A percentile compares a stretch with the other conserved stretches of the same genome.
These are phyloP conservation scores for Aphidius colemani DNA, from an alignment of 2,888 invertebrate species.

Conservation along the genomic window DNA sequence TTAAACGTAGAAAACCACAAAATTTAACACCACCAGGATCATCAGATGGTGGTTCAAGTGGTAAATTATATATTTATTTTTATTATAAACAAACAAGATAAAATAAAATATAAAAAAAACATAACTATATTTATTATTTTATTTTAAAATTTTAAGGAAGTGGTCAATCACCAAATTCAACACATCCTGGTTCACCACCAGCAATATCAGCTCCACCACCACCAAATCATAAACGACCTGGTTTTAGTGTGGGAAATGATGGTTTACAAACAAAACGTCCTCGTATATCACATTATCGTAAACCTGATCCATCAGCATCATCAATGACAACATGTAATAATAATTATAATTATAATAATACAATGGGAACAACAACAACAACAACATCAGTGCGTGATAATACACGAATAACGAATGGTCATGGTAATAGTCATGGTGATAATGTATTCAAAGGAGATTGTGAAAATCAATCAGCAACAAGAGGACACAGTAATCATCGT, in stretches of 20 bases:
- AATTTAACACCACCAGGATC: constrained; percentile 88
- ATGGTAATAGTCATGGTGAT: constrained; percentile 1
- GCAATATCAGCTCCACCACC: constrained; percentile 58
- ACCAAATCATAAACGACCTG: constrained; percentile 67
- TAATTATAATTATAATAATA: constrained; percentile 8
- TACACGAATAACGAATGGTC: constrained; percentile 9
- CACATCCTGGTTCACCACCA: constrained; percentile 76
- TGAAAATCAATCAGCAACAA: background rate
- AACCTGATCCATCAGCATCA: constrained; percentile 60
- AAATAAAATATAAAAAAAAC: too few species aligned
- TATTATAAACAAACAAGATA: too few species aligned
- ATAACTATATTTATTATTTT: background rate
- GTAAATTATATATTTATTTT: constrained; percentile 34
- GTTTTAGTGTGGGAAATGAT: constrained; percentile 66
- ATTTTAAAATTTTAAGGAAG: constrained; percentile 59
- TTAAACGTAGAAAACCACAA: constrained; percentile 90
- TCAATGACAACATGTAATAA: constrained; percentile 39
- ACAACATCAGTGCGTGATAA: background rate
- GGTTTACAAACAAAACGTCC: constrained; percentile 74
- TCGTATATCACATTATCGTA: constrained; percentile 84
- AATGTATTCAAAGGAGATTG: constrained; percentile 10
- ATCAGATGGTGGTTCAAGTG: constrained; percentile 78
- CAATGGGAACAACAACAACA: too few species aligned
- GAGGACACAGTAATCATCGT: constrained; percentile 1
- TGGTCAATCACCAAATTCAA: constrained; percentile 79